Base-by-base conservation (phyloP, 2,888 invertebrate species). In the Xestia rhomboidea region DNA sequence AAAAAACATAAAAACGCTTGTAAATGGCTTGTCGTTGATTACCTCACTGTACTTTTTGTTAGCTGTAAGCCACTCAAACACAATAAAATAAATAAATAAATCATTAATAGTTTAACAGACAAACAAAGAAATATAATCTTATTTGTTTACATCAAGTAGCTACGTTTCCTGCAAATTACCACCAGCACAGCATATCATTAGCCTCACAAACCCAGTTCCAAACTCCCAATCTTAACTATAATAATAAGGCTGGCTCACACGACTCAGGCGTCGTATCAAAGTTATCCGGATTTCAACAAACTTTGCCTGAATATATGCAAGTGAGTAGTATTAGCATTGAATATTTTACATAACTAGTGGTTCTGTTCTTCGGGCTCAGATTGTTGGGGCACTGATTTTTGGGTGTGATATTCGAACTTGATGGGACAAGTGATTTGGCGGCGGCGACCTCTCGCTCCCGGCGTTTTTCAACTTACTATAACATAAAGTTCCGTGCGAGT, bases 231-330 rank as follows among this genome's bases (percentile, higher is more conserved):
- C 46, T 73, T 18, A 46, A 63, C 21, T 30, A 41, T 49, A 41
- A 7, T 73, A 64, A 64, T 49, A 60, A 73, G 66, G 66, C 34
- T 38, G 66, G 46, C 62, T 54, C 63, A 54, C 68, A 46, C 67
- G 67, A 41, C 63, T 82, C 68, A 81, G 44, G 11, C 30, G 13
- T 13, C 54, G 46, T 63, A 76, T 76, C 46, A 68, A 79, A 79
- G 76, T 79, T 82, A 46, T 18, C 24, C 68, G 54, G 76, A 82
- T 54, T 24, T 80, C 44, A n/a, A 63, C n/a, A 41, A 79, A 79
- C 62, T 79, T 76, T 6, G 30, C 24, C 51, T 41, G 41, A 76
- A 82, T 82, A 76, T 82, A 82, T 79, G 76, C 82, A 79, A n/a
- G n/a, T n/a, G 68, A 1, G 38, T n/a, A 10, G 60, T 63, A 78